Conservation (phyloP, 30 jellyfish, hydroid and myxozoan species). For the Pelagia noctiluca region DNA sequence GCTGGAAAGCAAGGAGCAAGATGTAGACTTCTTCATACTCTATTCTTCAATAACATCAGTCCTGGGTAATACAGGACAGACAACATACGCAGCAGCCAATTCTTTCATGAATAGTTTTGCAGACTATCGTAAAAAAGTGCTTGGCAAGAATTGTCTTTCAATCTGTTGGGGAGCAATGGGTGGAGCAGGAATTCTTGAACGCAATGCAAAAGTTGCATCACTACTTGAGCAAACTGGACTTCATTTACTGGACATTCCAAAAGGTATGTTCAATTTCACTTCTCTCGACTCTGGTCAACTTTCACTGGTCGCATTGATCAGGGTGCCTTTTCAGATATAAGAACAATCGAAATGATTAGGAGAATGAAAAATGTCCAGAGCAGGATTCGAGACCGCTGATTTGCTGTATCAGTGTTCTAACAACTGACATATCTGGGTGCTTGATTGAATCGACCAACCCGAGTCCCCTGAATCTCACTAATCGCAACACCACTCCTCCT, state of each 20-base stretch:
- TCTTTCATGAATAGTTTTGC: slow-evolving; percentile 85
- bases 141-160: slow-evolving; percentile 65
- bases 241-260: slow-evolving; percentile 63
- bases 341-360: no score
- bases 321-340: no score
- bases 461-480: no score
- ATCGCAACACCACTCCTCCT: no score
- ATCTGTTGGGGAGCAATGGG: slow-evolving; percentile 92
- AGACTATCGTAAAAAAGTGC: slow-evolving; percentile 55
- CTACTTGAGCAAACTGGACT: slow-evolving; percentile 65
- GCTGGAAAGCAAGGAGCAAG: slow-evolving; percentile 34
- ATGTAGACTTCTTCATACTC: slow-evolving; percentile 61
- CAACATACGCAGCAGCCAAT: slow-evolving; percentile 73
- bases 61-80: slow-evolving; percentile 71
- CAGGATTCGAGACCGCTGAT: no score
- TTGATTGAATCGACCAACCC: no score
- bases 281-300: no score
- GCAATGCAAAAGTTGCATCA: slow-evolving; percentile 61
- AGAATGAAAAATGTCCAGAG: no score
- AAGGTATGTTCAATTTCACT: slow-evolving; percentile 54
- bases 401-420: no score
- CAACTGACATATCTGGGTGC: no score
- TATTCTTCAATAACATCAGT: slow-evolving; percentile 73
- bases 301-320: no score
- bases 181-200: slow-evolving; percentile 75